phyloP scores from a whole-genome alignment of 2,113 vertebrate genomes.

The Eurystomus gularis region DNA sequence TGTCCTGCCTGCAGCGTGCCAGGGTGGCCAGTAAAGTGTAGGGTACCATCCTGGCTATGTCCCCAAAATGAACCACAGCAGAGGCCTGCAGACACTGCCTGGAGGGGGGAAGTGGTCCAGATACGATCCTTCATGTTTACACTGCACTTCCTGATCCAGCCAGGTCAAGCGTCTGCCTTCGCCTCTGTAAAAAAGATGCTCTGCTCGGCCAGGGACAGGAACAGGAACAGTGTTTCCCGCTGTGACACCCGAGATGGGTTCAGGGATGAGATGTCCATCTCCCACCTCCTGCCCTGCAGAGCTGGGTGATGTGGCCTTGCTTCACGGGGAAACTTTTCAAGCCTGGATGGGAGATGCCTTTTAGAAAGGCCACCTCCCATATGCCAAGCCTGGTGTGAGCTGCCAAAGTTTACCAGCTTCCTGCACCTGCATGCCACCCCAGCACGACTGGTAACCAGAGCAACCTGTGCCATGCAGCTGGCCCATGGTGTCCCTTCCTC shows the following conservation, averaged over 20 bases:
- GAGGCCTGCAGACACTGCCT: background rate
- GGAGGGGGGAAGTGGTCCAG: background rate
- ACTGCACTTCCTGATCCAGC: background rate
- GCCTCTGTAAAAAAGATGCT: background rate
- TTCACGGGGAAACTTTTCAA: background rate
- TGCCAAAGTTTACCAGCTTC: too few species aligned
- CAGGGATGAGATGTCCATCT: background rate
- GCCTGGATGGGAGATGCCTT: background rate
- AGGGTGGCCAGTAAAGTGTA: fast-evolving
- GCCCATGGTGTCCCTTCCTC: fast-evolving
- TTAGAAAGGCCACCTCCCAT: background rate
- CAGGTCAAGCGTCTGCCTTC: background rate
- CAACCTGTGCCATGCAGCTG: fast-evolving
- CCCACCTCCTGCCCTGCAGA: background rate
- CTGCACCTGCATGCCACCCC: fast-evolving
- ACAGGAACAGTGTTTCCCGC: background rate
- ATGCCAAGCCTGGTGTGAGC: fast-evolving
- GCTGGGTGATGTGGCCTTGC: fast-evolving
- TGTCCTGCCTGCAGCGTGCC: fast-evolving
- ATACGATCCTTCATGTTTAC: background rate
- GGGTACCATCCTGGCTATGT: background rate
- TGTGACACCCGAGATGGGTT: background rate
- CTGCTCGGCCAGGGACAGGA: fast-evolving
- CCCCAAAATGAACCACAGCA: background rate
- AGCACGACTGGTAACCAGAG: background rate